Percentiles rank a stretch among this genome's conserved stretches.
These are phyloP conservation scores for Halotydeus destructor DNA, from an alignment of 1,140 invertebrate genomes.

Conservation along the genomic window DNA sequence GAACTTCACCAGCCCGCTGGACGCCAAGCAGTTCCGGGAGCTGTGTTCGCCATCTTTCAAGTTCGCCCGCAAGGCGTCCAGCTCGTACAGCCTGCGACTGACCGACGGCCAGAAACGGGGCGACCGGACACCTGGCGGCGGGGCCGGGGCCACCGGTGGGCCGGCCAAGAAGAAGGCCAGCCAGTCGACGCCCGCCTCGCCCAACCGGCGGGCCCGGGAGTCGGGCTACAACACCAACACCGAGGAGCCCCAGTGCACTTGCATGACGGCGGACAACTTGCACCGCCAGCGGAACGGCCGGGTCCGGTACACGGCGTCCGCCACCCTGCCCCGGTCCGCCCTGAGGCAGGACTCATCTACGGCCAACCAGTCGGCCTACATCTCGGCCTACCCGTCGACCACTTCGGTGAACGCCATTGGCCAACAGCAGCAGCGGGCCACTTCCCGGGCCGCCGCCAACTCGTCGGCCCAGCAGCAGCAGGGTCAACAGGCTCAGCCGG, in stretches of 20 bases:
- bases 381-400: slow-evolving; percentile 23
- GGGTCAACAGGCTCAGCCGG: background rate
- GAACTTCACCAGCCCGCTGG: slow-evolving; percentile 87
- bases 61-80: slow-evolving; percentile 87
- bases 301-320: slow-evolving; percentile 20
- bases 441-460: slow-evolving; percentile 1
- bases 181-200: slow-evolving; percentile 12
- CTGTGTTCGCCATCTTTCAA: slow-evolving; percentile 91
- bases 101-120: background rate
- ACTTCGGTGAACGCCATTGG: slow-evolving; percentile 27
- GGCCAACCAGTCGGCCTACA: slow-evolving; percentile 14
- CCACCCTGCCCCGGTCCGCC: slow-evolving; percentile 21
- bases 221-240: slow-evolving; percentile 9
- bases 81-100: slow-evolving; percentile 57
- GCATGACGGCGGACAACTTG: slow-evolving; percentile 59
- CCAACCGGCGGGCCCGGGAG: slow-evolving; percentile 9
- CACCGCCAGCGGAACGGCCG: slow-evolving; percentile 56
- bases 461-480: slow-evolving; percentile 7
- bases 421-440: slow-evolving; percentile 18
- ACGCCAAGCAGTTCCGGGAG: slow-evolving; percentile 89
- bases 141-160: slow-evolving; percentile 15
- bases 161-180: slow-evolving; percentile 10
- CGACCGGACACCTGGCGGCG: background rate
- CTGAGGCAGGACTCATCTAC: background rate
- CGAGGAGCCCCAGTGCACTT: slow-evolving; percentile 87